Percentiles rank a stretch among this genome's conserved stretches.
Evolutionary conservation across 2,113 vertebrate species (phyloP).

Genomic region (Chionomys nivalis): DNA sequence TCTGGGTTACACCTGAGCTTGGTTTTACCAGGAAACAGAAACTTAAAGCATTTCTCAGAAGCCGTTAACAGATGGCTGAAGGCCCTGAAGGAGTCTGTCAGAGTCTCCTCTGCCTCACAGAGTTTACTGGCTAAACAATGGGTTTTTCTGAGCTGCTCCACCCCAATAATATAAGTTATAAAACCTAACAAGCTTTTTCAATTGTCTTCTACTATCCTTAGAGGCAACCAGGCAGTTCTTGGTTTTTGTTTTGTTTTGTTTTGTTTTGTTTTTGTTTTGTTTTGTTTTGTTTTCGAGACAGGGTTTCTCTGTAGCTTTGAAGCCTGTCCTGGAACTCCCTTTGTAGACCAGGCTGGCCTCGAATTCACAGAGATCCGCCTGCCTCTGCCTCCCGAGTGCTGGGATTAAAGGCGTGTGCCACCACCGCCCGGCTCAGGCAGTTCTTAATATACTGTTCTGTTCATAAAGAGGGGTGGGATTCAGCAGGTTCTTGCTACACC

Average conservation of each 20-base stretch:
- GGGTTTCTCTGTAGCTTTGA: too few relatives aligned
- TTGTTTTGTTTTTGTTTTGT: too few relatives aligned
- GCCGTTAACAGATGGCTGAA: background rate
- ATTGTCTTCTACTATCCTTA: background rate
- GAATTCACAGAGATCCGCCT: too few relatives aligned
- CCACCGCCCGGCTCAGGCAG: too few relatives aligned
- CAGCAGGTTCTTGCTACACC: background rate
- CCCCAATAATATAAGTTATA: too few relatives aligned
- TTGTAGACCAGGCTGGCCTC: too few relatives aligned
- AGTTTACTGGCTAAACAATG: background rate
- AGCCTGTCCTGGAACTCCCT: too few relatives aligned
- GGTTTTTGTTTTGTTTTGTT: too few relatives aligned
- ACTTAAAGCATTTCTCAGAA: background rate
- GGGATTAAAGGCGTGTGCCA: too few relatives aligned
- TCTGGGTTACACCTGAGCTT: background rate
- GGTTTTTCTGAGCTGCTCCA: background rate
- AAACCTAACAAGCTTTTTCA: background rate
- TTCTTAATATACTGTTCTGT: background rate
- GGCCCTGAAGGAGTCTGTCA: background rate
- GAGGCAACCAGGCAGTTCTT: background rate
- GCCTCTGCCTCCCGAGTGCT: too few relatives aligned
- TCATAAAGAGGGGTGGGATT: background rate
- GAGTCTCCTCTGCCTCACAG: background rate
- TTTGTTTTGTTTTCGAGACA: too few relatives aligned
- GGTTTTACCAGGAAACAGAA: background rate